Evolutionary conservation across 2,797 vertebrate genomes (phyloP).

Genomic region (Pipistrellus kuhlii): DNA sequence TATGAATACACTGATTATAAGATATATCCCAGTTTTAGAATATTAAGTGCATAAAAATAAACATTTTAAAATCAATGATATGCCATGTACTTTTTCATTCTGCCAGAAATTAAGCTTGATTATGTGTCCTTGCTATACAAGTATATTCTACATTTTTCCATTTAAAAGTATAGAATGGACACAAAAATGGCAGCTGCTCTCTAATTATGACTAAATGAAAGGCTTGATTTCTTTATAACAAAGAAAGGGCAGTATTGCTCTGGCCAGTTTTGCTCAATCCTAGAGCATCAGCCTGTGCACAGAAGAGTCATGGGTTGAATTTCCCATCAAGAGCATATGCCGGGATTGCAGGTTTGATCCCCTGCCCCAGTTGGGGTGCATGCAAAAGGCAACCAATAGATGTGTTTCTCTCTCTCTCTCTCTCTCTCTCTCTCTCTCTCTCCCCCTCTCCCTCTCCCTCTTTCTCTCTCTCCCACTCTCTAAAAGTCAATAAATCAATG

Average conservation of each 20-base stretch:
- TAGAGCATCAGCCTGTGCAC: no score
- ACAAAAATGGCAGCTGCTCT: constrained; percentile 27
- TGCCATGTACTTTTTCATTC: constrained; percentile 34
- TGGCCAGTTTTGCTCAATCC: no score
- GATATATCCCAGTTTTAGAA: constrained; percentile 35
- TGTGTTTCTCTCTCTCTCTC: no score
- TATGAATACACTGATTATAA: constrained; percentile 40
- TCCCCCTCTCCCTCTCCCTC: no score
- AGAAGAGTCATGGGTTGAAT: no score
- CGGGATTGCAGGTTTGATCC: no score
- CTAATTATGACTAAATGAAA: constrained; percentile 52
- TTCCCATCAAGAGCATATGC: no score
- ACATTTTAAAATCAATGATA: constrained; percentile 59
- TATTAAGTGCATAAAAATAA: constrained; percentile 51
- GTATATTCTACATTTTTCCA: not conserved
- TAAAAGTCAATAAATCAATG: no score
- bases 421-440: no score
- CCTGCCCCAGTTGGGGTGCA: no score
- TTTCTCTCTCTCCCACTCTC: no score
- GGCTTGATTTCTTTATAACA: not conserved
- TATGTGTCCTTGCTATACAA: constrained; percentile 43
- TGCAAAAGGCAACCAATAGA: no score
- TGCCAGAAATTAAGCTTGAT: constrained; percentile 67
- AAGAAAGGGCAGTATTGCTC: not conserved
- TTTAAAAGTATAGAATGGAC: constrained; percentile 47